Base-by-base conservation (phyloP, 2,888 invertebrate species). In the Pimpla rufipes region DNA sequence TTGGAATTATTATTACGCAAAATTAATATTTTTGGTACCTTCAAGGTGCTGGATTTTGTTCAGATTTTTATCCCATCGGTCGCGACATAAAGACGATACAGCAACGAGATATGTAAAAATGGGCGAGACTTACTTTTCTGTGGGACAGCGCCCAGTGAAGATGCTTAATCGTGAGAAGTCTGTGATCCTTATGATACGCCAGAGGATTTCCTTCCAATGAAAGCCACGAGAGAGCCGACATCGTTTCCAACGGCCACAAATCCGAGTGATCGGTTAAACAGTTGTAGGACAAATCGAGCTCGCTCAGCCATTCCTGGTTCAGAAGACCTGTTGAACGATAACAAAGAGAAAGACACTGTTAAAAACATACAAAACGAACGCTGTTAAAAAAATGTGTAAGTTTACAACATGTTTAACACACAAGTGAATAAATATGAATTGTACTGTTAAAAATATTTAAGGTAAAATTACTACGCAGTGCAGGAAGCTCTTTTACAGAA, bases 271-370 rank as follows among this genome's bases (percentile, higher is more conserved):
- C 95, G 13, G 95, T 89, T 77, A 96, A 91, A 88, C 95, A 95
- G 90, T 96, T 96, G 75, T 95, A 94, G 0, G 95, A 95, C 64
- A 96, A 90, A 92, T 96, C 96, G 66, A 96, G 91, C 89, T 95
- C 95, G 11, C 93, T 93, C 21, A 96, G 88, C 85, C 94, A 94
- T 80, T 94, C 94, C 55, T 96, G 90, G 59, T 93, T 93, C 42
- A 94, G 93, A 45, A 96, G 89, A 62, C 94, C 94, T 94, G 79
- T 29, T 21, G 62, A 82, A 59, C 62, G 71, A 66, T n/a, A 50
- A 37, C 10, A 42, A 3, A 18, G 8, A 64, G 10, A 10, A 66
- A 29, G 2, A 29, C n/a, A n/a, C n/a, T n/a, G n/a, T n/a, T n/a
- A n/a, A n/a, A n/a, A n/a, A n/a, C n/a, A n/a, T n/a, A n/a, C n/a